phyloP scores from a whole-genome alignment of 2,888 invertebrate genomes.

The Labia minor region DNA sequence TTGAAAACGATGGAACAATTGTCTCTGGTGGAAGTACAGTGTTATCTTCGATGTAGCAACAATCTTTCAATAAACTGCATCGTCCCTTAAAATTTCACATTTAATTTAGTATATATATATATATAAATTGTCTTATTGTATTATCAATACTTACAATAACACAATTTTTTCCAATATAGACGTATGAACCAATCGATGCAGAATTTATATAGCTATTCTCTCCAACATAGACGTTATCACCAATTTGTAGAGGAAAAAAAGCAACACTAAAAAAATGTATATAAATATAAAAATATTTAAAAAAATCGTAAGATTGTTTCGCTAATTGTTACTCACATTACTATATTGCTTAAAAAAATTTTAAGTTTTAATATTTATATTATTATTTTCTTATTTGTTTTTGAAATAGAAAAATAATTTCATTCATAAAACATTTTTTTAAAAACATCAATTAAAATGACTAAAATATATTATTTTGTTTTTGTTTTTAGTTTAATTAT shows the following conservation, averaged over 20 bases:
- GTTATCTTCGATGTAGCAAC: slow-evolving; percentile 91
- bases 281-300: slow-evolving; percentile 14
- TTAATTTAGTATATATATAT: too few species aligned
- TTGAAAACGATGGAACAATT: slow-evolving; percentile 87
- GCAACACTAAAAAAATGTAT: slow-evolving; percentile 59
- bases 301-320: too few species aligned
- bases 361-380: too few species aligned
- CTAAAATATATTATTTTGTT: too few species aligned
- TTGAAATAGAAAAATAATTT: slow-evolving; percentile 21
- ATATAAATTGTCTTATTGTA: too few species aligned
- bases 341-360: too few species aligned
- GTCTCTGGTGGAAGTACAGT: slow-evolving; percentile 94
- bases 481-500: too few species aligned
- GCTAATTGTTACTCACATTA: too few species aligned
- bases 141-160: slow-evolving; percentile 69
- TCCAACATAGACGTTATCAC: slow-evolving; percentile 95
- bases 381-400: too few species aligned
- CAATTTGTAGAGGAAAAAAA: slow-evolving; percentile 92
- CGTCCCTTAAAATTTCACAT: too few species aligned
- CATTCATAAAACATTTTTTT: too few species aligned
- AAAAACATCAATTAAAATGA: too few species aligned
- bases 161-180: slow-evolving; percentile 95
- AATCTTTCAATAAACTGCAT: slow-evolving; percentile 86
- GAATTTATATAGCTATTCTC: slow-evolving; percentile 95
- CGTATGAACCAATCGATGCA: slow-evolving; percentile 90